Base-by-base conservation (phyloP, 35 echinoderm and acorn worm genomes). In the Hemicentrotus pulcherrimus region DNA sequence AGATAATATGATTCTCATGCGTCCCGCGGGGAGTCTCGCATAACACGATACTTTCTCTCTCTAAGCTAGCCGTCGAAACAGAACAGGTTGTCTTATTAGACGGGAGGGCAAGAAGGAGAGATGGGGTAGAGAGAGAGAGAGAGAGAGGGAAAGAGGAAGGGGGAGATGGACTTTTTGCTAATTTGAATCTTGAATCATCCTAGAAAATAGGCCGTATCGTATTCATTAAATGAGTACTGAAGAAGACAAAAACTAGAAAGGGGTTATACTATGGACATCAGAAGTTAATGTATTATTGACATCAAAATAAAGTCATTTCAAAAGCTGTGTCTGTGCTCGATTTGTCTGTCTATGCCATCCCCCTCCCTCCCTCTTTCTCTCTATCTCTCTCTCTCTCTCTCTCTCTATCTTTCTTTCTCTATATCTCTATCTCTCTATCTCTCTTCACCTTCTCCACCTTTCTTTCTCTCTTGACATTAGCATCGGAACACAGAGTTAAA, bases 71-170 rank as follows among this genome's bases (percentile, higher is more conserved):
- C 52, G 52, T 59, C 52, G 11, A 35, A 45, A 32, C 32, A 28
- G 45, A 45, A 92, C 91, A 92, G 91, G 91, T 92, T 92, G 91
- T 35, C 30, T 32, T 92, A 92, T 32, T 45, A 92, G 91, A 48
- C n/a, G 24, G 22, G 6, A 30, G 31, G 91, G 45, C 7, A 48
- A 28, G 28, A 13, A 92, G 46, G 24, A 28, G 11, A 92, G 24
- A 15, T 0, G 52, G 16, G 52, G 52, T 11, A 46, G 28, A 92
- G 5, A 47, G 13, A 47, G 45, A 5, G 28, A 35, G 91, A 92
- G 9, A 92, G 35, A 92, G 32, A 41, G 19, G 24, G 6, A 46
- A 41, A 1, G 46, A 45, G 41, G 6, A 46, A 47, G 14, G 31
- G 22, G 7, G 45, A 3, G 1, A n/a, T 7, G 10, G 35, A 41